Base-by-base conservation (phyloP, 2,888 invertebrate species). In the Timema podura region DNA sequence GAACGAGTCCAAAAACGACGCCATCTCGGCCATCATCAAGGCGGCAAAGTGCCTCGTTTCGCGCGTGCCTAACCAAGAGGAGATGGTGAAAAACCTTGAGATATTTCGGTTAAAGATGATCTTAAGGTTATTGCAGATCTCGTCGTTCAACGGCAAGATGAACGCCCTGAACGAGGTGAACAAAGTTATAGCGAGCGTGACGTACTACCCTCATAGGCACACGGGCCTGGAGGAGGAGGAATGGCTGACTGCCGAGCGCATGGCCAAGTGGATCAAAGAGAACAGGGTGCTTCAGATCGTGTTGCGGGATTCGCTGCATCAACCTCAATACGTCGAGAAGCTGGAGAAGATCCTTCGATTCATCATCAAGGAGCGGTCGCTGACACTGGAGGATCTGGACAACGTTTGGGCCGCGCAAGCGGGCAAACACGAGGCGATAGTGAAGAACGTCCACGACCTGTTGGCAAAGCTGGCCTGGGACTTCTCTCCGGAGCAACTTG, bases 141-240 rank as follows among this genome's bases (percentile, higher is more conserved):
- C 97, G 45, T 97, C 97, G 68, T 98, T 98, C 81, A 98, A 97
- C 83, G 97, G 98, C 51, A 98, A 98, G 86, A 98, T 98, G 98
- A 97, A 97, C 79, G 98, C 98, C 44, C 84, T 98, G 74, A 97
- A 98, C 82, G 98, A 98, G 86, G 95, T 98, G 71, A 98, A 98
- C 83, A 97, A 98, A 85, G 93, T 98, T 67, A 92, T 95, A 75
- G 91, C 93, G 71, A 91, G 92, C 77, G 95, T 96, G 72, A 90
- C 92, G 70, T 95, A 94, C 80, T 95, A 94, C 82, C 91, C 94
- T 7, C 94, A 89, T 80, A 84, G 89, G 68, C 89, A 88, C 78
- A 86, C 87, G 71, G 83, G 87, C 71, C 85, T 89, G 64, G 92
- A 92, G 76, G 89, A 89, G 73, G 92, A 96, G 79, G 95, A 95